Percentiles rank a stretch among this genome's conserved stretches.
Conservation (phyloP, 2,888 invertebrate genomes). For the Macroteleia sp. region DNA sequence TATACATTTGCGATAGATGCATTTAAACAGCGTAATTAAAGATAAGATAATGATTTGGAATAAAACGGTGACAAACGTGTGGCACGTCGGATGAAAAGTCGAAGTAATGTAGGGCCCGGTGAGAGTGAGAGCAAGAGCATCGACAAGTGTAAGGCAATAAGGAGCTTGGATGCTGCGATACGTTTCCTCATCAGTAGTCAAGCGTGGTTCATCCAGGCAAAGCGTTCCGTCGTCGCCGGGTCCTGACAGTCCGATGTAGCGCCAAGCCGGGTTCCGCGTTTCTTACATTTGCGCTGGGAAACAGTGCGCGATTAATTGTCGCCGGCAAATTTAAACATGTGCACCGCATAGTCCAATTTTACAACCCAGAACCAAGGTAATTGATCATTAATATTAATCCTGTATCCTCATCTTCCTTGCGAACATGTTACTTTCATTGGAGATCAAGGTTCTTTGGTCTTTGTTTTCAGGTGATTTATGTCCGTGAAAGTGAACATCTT, state of each 20-base stretch:
- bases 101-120: constrained; percentile 57
- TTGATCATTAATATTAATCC: constrained; percentile 20
- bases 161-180: constrained; percentile 74
- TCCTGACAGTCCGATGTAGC: constrained; percentile 16
- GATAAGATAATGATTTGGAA: constrained; percentile 16
- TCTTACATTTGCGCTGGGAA: constrained; percentile 21
- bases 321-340: constrained; percentile 2
- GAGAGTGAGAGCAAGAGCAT: constrained; percentile 60
- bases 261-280: not conserved
- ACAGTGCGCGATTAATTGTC: constrained; percentile 33
- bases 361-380: constrained; percentile 24
- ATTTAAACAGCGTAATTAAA: constrained; percentile 8
- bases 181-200: constrained; percentile 82
- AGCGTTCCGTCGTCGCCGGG: constrained; percentile 37
- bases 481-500: constrained; percentile 22
- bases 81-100: constrained; percentile 40
- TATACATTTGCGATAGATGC: no score
- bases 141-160: constrained; percentile 64
- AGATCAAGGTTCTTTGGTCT: not conserved
- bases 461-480: constrained; percentile 23
- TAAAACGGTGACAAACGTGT: not conserved
- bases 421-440: constrained; percentile 13
- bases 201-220: constrained; percentile 69
- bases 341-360: constrained; percentile 8
- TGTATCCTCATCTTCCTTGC: not conserved